Evolutionary conservation across 1,140 invertebrate species (phyloP), one percentile per base, ranked within the genome.

Genomic region (Pantala flavescens): DNA sequence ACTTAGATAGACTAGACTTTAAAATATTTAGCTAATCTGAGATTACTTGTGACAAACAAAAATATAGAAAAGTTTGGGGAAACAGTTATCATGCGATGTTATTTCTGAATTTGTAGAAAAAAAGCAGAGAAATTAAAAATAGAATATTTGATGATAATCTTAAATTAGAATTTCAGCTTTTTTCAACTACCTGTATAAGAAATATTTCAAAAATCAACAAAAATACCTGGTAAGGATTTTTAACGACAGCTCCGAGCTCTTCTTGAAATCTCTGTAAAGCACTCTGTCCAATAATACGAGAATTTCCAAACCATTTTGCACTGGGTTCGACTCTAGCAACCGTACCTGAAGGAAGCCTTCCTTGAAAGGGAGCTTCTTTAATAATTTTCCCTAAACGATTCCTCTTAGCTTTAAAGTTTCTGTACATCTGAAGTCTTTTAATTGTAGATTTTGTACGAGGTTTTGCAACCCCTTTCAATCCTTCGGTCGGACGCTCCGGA

Each of bases 261-360:
- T 93, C 92, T 85, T 99, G 96, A 82, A 99, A 99, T 79, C 94
- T 96, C 85, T 99, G 98, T 28, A 99, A 83, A 7, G 95, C 92
- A 80, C 89, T 90, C 84, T 99, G 97, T 0, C 94, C 93, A 78
- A 99, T 95, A 0, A 95, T 92, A 76, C 93, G 85, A 0, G 92
- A 91, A 80, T 96, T 96, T 77, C 96, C 96, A 85, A 99, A 99
- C 98, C 98, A 99, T 82, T 94, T 96, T 80, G 96, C 93, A 77
- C 95, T 98, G 10, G 98, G 98, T 83, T 98, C 97, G 10, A 99
- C 91, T 72, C 98, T 86, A 43, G 97, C 95, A 79, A 93, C 88
- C 1, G 95, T 93, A 24, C 98, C 98, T 74, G 95, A 91, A n/a
- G 90, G 83, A 19, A 97, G 82, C 82, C 89, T 90, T 55, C 90